Conservation (phyloP, 2,797 vertebrate species). For the Champsocephalus gunnari region DNA sequence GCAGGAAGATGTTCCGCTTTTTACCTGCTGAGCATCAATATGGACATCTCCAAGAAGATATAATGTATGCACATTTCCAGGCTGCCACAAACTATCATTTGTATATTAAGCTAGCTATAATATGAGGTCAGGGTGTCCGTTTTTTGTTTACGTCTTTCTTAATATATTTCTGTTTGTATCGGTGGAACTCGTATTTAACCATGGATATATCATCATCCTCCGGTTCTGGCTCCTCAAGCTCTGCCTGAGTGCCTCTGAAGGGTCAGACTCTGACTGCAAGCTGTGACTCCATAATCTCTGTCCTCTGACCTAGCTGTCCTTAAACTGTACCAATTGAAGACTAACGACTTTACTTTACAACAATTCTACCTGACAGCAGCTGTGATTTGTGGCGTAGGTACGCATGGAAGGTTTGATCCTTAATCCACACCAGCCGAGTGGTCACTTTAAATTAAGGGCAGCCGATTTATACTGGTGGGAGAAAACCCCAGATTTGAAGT, state of each 20-base stretch:
- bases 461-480: too few species aligned
- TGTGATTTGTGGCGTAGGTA: background rate
- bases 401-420: background rate
- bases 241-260: slow-evolving; percentile 1
- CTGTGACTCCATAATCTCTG: slow-evolving; percentile 34
- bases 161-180: background rate
- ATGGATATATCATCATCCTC: background rate
- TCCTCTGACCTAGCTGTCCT: slow-evolving; percentile 14
- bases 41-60: too few species aligned
- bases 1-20: background rate
- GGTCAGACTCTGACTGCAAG: background rate
- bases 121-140: background rate
- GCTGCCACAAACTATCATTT: background rate
- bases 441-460: background rate
- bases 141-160: background rate
- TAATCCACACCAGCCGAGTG: background rate
- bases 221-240: too few species aligned
- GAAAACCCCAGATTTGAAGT: background rate
- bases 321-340: background rate
- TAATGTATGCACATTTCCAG: background rate
- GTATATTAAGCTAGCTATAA: background rate
- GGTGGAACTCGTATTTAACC: background rate
- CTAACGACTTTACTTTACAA: background rate
- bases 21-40: background rate
- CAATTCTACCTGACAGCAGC: background rate